Conservation (phyloP, 2,888 invertebrate species). For the Chloroclysta siterata region DNA sequence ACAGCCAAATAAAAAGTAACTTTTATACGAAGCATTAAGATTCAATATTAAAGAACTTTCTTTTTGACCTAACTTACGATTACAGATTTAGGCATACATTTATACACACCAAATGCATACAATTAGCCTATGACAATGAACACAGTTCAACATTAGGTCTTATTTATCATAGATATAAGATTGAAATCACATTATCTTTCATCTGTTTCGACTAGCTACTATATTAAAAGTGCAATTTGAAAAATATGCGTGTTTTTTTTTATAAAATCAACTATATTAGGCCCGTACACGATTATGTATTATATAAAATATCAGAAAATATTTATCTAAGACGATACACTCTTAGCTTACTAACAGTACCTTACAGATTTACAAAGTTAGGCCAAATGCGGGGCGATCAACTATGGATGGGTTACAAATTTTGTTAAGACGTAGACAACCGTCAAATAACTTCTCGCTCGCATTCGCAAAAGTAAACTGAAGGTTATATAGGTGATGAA, state of each 20-base stretch:
- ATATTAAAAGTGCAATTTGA: slow-evolving; percentile 17
- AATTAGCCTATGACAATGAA: slow-evolving; percentile 63
- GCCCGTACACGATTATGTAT: slow-evolving; percentile 5
- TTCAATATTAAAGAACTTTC: slow-evolving; percentile 21
- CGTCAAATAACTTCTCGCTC: no score
- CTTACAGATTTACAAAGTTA: no score
- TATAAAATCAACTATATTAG: slow-evolving; percentile 20
- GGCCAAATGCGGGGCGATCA: no score
- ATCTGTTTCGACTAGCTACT: slow-evolving; percentile 14
- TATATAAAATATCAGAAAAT: slow-evolving; percentile 8
- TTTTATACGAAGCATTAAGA: slow-evolving; percentile 5
- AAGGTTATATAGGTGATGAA: no score
- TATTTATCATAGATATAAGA: slow-evolving; percentile 9
- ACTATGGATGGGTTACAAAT: no score
- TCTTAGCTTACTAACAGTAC: no score
- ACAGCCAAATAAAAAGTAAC: slow-evolving; percentile 28
- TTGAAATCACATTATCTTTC: slow-evolving; percentile 33
- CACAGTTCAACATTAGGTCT: slow-evolving; percentile 38
- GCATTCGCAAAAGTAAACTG: no score
- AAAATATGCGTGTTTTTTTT: slow-evolving; percentile 18
- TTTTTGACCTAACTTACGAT: slow-evolving; percentile 16
- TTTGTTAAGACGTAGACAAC: no score
- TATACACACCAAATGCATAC: slow-evolving; percentile 73
- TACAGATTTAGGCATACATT: slow-evolving; percentile 61
- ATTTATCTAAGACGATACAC: not conserved